Percentiles rank a stretch among this genome's conserved stretches.
phyloP scores from a whole-genome alignment of 2,113 vertebrate genomes.

The Scytalopus superciliaris region DNA sequence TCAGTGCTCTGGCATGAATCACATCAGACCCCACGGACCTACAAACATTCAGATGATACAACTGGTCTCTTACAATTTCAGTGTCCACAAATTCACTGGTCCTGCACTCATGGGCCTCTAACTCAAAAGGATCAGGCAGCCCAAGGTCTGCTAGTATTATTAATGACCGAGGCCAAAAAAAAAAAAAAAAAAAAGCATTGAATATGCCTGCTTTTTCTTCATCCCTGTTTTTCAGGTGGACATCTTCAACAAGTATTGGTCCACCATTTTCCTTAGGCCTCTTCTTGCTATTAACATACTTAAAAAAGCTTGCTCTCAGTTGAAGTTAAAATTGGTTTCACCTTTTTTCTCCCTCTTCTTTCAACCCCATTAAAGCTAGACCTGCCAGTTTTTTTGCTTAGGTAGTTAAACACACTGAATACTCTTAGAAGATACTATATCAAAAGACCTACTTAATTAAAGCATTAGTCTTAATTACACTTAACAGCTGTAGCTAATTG shows the following conservation, averaged over 20 bases:
- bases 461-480: conserved; percentile 34
- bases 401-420: neutral
- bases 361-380: neutral
- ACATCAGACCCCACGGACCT: neutral
- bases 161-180: neutral
- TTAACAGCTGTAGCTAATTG: conserved; percentile 15
- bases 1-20: neutral
- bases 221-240: neutral
- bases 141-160: neutral
- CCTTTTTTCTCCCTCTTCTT: neutral
- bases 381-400: neutral
- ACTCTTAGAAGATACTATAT: neutral
- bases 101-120: neutral
- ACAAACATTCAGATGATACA: neutral
- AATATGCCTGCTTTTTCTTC: neutral
- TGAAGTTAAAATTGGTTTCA: neutral
- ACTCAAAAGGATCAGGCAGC: neutral
- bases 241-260: neutral
- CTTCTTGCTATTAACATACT: neutral
- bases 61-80: neutral
- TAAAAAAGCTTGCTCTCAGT: neutral
- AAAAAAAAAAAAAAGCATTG: too few relatives aligned
- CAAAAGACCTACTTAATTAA: conserved; percentile 19
- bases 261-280: too few relatives aligned
- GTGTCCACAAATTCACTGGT: neutral